phyloP scores from a whole-genome alignment of 2,113 vertebrate species.

The Antechinus stuartii region DNA sequence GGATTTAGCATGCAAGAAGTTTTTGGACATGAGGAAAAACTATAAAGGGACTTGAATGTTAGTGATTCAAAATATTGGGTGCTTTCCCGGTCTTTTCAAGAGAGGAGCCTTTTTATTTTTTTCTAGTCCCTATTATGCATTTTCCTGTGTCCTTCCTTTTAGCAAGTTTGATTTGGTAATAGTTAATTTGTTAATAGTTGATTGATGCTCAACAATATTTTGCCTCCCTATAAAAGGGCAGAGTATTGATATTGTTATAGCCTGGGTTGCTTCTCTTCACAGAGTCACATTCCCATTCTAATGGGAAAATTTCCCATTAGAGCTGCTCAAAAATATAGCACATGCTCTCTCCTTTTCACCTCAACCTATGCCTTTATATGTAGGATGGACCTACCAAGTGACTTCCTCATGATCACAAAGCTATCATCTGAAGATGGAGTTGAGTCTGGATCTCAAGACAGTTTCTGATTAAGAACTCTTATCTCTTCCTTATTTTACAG shows the following conservation, averaged over 20 bases:
- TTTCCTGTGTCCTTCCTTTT: not conserved
- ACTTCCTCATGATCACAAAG: not conserved
- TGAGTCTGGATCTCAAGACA: not conserved
- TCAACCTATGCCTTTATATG: not conserved
- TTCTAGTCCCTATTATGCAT: not conserved
- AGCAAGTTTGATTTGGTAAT: not conserved
- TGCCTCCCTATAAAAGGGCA: not conserved
- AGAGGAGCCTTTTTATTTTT: not conserved
- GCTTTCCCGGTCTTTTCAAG: not conserved
- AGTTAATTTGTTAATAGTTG: not conserved
- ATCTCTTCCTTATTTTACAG: not conserved
- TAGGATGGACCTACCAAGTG: not conserved
- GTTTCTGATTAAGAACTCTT: not conserved
- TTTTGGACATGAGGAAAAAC: not conserved
- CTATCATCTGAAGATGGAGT: not conserved
- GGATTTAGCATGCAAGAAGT: not conserved
- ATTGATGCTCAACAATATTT: not conserved
- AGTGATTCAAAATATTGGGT: not conserved
- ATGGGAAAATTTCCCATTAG: not conserved
- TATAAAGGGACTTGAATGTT: not conserved
- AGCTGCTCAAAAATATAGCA: not conserved
- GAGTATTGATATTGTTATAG: not conserved
- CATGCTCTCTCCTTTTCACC: not conserved
- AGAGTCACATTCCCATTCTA: no score
- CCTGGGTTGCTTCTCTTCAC: not conserved